Evolutionary conservation across 1,140 invertebrate species (phyloP).

Genomic region (Rhizoglyphus robini): DNA sequence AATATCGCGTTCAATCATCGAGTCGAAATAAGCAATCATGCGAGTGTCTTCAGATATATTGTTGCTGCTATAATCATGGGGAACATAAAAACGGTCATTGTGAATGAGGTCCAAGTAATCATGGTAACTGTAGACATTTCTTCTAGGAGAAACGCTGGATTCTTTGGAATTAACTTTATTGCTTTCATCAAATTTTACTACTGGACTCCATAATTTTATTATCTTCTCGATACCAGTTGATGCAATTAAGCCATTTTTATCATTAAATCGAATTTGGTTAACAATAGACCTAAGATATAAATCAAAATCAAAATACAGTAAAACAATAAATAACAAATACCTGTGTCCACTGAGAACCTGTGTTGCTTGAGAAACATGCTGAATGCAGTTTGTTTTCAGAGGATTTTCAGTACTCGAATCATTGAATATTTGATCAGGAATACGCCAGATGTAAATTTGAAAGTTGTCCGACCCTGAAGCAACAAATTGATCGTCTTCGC

Average conservation of each 20-base stretch:
- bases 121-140: constrained; percentile 62
- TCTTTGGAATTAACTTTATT: neutral
- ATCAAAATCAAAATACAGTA: too few relatives aligned
- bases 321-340: constrained; percentile 7
- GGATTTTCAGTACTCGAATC: constrained; percentile 2
- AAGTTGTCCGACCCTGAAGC: constrained; percentile 88
- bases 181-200: constrained; percentile 27
- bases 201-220: constrained; percentile 71
- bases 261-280: constrained; percentile 85
- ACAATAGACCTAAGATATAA: constrained; percentile 61
- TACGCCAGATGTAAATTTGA: constrained; percentile 83
- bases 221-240: constrained; percentile 92
- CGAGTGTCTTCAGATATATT: constrained; percentile 74
- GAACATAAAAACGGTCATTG: constrained; percentile 48
- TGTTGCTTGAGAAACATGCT: constrained; percentile 51
- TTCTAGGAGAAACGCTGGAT: constrained; percentile 42
- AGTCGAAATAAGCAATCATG: constrained; percentile 95
- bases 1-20: constrained; percentile 72
- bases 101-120: constrained; percentile 65
- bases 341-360: constrained; percentile 73
- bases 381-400: constrained; percentile 22
- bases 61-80: constrained; percentile 51
- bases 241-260: constrained; percentile 62
- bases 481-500: constrained; percentile 69
- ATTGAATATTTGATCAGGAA: constrained; percentile 44